These are phyloP conservation scores for Pangasius macronema DNA, from an alignment of 2,797 vertebrate genomes.

Conservation along the genomic window DNA sequence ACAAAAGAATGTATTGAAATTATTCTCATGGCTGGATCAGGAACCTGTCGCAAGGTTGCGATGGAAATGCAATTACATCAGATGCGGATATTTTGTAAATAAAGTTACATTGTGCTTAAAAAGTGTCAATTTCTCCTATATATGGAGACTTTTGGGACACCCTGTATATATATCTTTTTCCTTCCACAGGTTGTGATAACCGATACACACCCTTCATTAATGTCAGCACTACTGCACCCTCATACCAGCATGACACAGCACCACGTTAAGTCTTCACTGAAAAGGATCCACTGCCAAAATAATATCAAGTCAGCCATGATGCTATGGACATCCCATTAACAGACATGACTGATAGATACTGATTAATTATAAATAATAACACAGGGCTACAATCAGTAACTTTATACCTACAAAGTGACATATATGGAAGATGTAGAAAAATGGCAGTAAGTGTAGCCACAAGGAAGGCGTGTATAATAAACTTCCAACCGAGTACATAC, in stretches of 20 bases:
- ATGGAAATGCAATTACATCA: too few relatives aligned
- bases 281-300: not conserved
- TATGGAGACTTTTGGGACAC: too few relatives aligned
- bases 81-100: too few relatives aligned
- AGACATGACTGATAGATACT: not conserved
- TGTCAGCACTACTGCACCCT: not conserved
- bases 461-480: not conserved
- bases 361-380: not conserved
- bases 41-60: too few relatives aligned
- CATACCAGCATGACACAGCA: not conserved
- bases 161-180: not conserved
- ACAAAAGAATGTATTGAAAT: too few relatives aligned
- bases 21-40: too few relatives aligned
- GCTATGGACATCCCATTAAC: not conserved
- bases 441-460: not conserved
- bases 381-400: not conserved
- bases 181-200: not conserved
- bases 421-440: not conserved
- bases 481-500: not conserved
- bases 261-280: not conserved
- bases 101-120: too few relatives aligned
- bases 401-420: not conserved
- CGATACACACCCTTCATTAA: not conserved
- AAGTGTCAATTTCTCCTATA: too few relatives aligned
- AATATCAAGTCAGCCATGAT: not conserved